Conservation (phyloP, 1,140 invertebrate species). For the Caenorhabditis tropicalis region DNA sequence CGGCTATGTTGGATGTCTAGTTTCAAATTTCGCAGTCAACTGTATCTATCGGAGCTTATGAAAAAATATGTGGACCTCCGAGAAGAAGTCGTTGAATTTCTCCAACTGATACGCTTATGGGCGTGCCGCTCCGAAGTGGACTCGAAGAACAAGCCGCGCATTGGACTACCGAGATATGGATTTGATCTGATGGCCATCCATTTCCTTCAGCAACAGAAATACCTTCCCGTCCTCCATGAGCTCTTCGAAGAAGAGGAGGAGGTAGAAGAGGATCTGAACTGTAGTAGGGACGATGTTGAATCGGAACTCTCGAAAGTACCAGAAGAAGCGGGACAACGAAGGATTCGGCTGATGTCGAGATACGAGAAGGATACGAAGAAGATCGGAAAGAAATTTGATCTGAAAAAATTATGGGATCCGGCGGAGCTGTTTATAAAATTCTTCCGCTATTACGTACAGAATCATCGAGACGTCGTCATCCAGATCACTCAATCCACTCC, state of each 20-base stretch:
- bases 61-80: neutral
- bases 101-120: slow-evolving; percentile 10
- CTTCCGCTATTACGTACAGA: neutral
- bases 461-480: neutral
- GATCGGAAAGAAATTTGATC: neutral
- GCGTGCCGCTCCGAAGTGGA: neutral
- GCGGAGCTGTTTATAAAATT: neutral
- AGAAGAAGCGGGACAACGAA: slow-evolving; percentile 6
- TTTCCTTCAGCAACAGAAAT: neutral
- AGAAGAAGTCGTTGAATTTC: slow-evolving; percentile 5
- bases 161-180: neutral
- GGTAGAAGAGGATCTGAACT: neutral
- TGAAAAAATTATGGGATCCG: neutral
- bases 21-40: neutral
- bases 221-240: slow-evolving; percentile 12
- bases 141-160: slow-evolving; percentile 3
- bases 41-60: neutral
- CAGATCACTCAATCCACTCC: neutral
- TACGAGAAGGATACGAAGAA: slow-evolving; percentile 11
- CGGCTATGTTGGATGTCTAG: neutral
- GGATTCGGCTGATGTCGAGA: neutral
- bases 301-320: neutral
- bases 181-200: slow-evolving; percentile 52
- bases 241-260: neutral
- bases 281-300: neutral